Evolutionary conservation across 2,888 invertebrate species (phyloP), one percentile per base, ranked within the genome.

Genomic region (Plebejus argus): DNA sequence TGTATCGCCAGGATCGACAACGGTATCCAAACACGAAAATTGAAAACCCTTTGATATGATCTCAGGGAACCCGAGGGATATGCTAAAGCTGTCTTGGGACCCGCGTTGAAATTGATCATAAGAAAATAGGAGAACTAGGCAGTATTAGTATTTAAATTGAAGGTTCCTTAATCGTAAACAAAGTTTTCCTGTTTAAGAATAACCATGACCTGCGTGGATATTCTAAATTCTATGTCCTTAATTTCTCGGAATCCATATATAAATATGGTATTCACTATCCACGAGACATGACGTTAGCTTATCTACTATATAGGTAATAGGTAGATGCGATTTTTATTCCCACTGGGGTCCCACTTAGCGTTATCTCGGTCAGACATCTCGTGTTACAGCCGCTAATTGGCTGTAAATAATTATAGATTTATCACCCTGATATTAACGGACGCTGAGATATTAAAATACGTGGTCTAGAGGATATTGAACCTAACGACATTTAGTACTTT

Each of bases 351-450:
- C 61, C 61, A 61, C 61, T 61, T 61, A 61, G 61, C 23, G 20
- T 23, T 12, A 61, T 61, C 61, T 61, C 61, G 61, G 61, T 20
- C 12, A 61, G 61, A 61, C 23, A 61, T 61, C 61, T 61, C 61
- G 61, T 23, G 61, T 61, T 61, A 20, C 61, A 8, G 20, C 23
- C 61, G 23, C 61, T 61, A 61, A 61, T 61, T 61, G 61, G 61
- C 61, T 23, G 61, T 61, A 61, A 61, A 61, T 61, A 61, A 61
- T 61, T 61, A 61, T 61, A 61, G 61, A 61, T 61, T 61, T 61
- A 61, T 61, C 61, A 61, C 61, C 20, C 23, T 61, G 61, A 61
- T 61, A 61, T 23, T 23, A 61, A 23, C 61, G 61, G 61, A 61
- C 61, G 61, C 10, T 3, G 20, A 12, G 20, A 23, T 23, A 61